Evolutionary conservation across 2,888 invertebrate species (phyloP), one percentile per base, ranked within the genome.

Genomic region (Biston stratarius): DNA sequence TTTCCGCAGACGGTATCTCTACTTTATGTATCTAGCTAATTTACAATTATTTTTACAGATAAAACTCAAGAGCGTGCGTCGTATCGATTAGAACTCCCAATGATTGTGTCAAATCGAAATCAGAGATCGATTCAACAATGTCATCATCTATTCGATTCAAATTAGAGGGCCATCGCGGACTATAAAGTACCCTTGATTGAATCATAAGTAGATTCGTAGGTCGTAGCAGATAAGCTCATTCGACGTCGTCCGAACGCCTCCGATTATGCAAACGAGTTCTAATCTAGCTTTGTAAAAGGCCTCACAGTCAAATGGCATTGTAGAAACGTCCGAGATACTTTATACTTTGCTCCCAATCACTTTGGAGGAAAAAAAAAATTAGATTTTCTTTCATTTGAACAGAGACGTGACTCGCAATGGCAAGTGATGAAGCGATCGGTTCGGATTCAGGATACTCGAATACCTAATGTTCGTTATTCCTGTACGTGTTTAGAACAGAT

Each of bases 321-420:
- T 83, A 75, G 76, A 79, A 80, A 80, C 74, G 80, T 81, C 80
- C 75, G 68, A 82, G 78, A 82, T 82, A 86, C 82, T 85, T 86
- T 84, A 84, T 84, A 83, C 79, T 79, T 82, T 77, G 79, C 73
- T 76, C 77, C 84, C 87, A 88, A 89, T 87, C 87, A 87, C 84
- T 85, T 82, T 74, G 76, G 79, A 76, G 79, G 79, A 83, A 82
- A 83, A 86, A 87, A 85, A 87, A 86, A 89, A 89, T 88, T 88
- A 88, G 87, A 89, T 90, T 88, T 87, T 86, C 86, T 85, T 86
- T 89, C 88, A 89, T 89, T 89, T 87, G 87, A 83, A 82, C 81
- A 69, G 72, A 79, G 76, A 89, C 89, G 89, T 89, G 89, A 88
- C 85, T 83, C 73, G 89, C 80, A 85, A 84, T 79, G 79, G 79